Base-by-base conservation (phyloP, 2,888 invertebrate genomes). In the Amphiduros pacificus region DNA sequence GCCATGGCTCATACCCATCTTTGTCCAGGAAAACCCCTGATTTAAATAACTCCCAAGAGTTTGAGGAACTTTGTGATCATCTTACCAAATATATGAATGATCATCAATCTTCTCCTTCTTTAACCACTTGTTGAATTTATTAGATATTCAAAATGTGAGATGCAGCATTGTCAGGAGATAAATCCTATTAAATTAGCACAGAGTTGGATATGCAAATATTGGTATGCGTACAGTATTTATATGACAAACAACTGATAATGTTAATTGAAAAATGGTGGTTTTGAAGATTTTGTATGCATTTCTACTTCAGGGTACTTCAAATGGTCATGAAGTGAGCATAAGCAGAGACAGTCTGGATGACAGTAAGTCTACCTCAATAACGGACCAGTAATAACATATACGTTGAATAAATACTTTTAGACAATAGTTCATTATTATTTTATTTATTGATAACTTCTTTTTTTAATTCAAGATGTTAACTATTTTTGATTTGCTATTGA, bases 261-360 rank as follows among this genome's bases (percentile, higher is more conserved):
- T 51, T 4, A 20, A 51, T 20, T 48, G 22, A 48, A 48, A 17
- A 20, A n/a, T 48, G 48, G n/a, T 22, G 20, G 20, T 48, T 48
- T 48, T 48, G 28, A 51, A 9, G 26, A 51, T 26, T 20, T 51
- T 36, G 36, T 17, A 17, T 36, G 36, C 17, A 36, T 17, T 22
- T 44, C 4, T 44, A 9, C 22, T 44, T 20, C n/a, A 44, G 44
- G 22, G 44, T 17, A n/a, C n/a, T 11, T 4, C n/a, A n/a, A n/a
- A 27, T 27, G 41, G 28, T 17, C 24, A 44, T 17, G 62, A 65
- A n/a, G 56, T 60, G 20, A 36, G 44, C 26, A 53, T 77, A 63
- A 79, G 77, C 64, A 75, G 74, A 67, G 78, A 79, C 68, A 77
- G 77, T 55, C 66, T 79, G 53, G 77, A 79, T 66, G 77, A 62